Conservation (phyloP, 2,113 vertebrate species). For the Morone chrysops region DNA sequence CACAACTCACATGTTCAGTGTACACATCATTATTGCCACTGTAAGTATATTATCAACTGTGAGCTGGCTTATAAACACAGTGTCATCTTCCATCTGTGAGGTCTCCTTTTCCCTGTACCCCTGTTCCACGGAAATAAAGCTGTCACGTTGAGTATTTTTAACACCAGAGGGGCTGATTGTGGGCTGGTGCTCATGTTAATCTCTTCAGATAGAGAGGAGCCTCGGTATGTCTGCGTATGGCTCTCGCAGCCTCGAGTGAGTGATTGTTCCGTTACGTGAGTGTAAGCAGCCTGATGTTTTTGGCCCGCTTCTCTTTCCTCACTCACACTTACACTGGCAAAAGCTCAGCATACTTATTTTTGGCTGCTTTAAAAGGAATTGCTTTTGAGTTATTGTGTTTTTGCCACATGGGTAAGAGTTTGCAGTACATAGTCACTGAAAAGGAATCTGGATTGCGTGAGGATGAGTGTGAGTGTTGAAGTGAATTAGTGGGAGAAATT, state of each 20-base stretch:
- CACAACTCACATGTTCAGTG: not conserved
- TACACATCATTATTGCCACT: conserved; percentile 2
- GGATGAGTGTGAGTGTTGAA: not conserved
- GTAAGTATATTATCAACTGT: conserved; percentile 6
- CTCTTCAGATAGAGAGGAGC: conserved; percentile 64
- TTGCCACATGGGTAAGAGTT: conserved; percentile 36
- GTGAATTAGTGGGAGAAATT: not conserved
- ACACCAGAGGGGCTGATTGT: conserved; percentile 66
- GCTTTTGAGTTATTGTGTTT: conserved; percentile 55
- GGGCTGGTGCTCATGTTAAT: conserved; percentile 45
- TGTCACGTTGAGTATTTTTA: conserved; percentile 61
- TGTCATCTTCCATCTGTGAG: conserved; percentile 22
- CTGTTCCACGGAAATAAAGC: conserved; percentile 58
- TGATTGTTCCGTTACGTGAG: conserved; percentile 75
- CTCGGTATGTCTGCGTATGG: conserved; percentile 53
- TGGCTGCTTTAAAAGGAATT: conserved; percentile 56
- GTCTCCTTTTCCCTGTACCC: conserved; percentile 9
- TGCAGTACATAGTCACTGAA: conserved; percentile 16
- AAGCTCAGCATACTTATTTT: conserved; percentile 54
- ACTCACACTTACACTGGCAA: conserved; percentile 59
- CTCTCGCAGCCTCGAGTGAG: conserved; percentile 60
- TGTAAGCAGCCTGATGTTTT: conserved; percentile 63
- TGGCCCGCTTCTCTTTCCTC: conserved; percentile 47
- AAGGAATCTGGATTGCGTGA: conserved; percentile 52
- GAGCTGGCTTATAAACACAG: not conserved